These are phyloP conservation scores for Anhinga rufa DNA, from an alignment of 2,113 vertebrate genomes.

Conservation along the genomic window DNA sequence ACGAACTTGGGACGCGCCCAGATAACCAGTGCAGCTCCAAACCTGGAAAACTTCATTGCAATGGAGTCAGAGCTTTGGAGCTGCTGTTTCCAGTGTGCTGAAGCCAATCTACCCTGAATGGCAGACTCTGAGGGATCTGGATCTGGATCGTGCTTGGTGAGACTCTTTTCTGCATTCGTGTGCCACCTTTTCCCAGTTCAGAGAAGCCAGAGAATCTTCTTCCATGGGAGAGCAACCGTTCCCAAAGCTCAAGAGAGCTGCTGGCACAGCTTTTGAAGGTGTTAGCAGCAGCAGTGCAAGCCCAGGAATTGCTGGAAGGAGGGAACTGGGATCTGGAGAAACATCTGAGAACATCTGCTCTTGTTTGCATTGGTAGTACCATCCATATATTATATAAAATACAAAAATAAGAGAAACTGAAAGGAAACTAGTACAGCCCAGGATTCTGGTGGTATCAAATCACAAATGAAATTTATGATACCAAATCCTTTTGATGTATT, in stretches of 20 bases:
- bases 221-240: background rate
- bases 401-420: conserved; percentile 62
- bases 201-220: background rate
- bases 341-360: background rate
- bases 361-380: conserved; percentile 2
- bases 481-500: conserved; percentile 53
- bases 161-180: background rate
- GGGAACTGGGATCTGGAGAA: background rate
- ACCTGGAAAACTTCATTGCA: background rate
- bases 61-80: background rate
- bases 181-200: background rate
- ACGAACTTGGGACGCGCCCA: background rate
- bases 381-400: conserved; percentile 65
- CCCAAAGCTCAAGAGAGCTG: background rate
- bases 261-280: background rate
- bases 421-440: conserved; percentile 63
- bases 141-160: background rate
- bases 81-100: background rate
- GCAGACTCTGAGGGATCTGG: background rate
- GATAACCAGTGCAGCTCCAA: background rate
- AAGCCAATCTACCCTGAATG: background rate
- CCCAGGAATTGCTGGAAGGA: background rate
- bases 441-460: conserved; percentile 53
- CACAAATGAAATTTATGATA: conserved; percentile 21
- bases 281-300: background rate